Evolutionary conservation across 2,113 vertebrate genomes (phyloP), one percentile per base, ranked within the genome.

Genomic region (Actenoides hombroni): DNA sequence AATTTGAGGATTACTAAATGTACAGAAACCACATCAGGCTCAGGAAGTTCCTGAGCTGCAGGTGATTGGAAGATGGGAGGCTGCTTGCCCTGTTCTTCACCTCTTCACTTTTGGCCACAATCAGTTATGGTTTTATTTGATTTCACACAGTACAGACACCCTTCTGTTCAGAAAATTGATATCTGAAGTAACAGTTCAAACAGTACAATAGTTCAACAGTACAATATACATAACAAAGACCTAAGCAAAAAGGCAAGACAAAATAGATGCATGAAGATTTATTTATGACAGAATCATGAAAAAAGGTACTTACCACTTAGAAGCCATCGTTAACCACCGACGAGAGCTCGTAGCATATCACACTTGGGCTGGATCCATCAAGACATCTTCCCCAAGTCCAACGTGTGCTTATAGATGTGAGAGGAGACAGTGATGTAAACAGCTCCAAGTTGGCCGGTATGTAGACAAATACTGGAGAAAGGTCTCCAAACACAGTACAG

Each of bases 291-390:
- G 28, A 79, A 64, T 26, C 23, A 5, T 1, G 2, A 67, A 76
- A 76, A 76, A 86, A 76, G 11, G 51, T 33, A n/a, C 98, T 98
- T 98, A 98, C 98, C 98, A 97, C 95, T 98, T 95, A 94, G 95
- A 97, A 97, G 97, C 68, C 83, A 94, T 92, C 74, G 83, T 91
- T 92, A 97, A 96, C 94, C 97, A 97, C 96, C 46, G 46, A 83
- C 1, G 40, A 94, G 94, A 83, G 86, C 92, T 37, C 29, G 76
- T 86, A 91, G 90, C 88, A 59, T 44, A 93, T 81, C 90, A 42
- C 68, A 46, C 75, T 88, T 56, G 65, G 78, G 87, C 96, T 84
- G 94, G 93, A 94, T 96, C 97, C 97, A 97, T 98, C 95, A 96
- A 94, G 96, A 97, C 96, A 97, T 95, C 73, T 93, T 75, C 56